These are phyloP conservation scores for Pao palembangensis DNA, from an alignment of 2,113 vertebrate species.

Conservation along the genomic window DNA sequence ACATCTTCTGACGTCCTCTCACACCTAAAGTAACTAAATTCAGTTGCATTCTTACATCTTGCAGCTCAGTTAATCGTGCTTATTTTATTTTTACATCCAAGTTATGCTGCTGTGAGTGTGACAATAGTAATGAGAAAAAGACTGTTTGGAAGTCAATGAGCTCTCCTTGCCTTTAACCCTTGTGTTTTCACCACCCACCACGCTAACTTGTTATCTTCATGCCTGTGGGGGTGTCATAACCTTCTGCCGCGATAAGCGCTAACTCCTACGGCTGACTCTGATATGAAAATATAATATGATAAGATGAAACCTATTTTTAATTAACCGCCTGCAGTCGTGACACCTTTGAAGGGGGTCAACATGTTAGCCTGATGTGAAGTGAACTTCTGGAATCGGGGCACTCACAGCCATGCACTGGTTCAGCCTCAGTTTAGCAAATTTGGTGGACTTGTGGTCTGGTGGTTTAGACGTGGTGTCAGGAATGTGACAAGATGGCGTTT, in stretches of 20 bases:
- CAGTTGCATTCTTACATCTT: slow-evolving; percentile 12
- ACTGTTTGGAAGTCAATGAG: neutral
- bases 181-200: neutral
- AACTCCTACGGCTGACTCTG: slow-evolving; percentile 26
- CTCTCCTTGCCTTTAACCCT: slow-evolving; percentile 5
- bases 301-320: slow-evolving; percentile 25
- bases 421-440: too few relatives aligned
- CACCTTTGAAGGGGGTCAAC: slow-evolving; percentile 4
- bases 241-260: slow-evolving; percentile 36
- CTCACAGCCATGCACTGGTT: too few relatives aligned
- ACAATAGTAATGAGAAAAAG: too few relatives aligned
- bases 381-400: too few relatives aligned
- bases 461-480: too few relatives aligned
- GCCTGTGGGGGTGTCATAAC: slow-evolving; percentile 21
- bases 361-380: too few relatives aligned
- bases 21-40: slow-evolving; percentile 17
- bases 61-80: neutral
- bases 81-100: too few relatives aligned
- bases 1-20: slow-evolving; percentile 21
- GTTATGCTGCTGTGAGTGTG: too few relatives aligned
- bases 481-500: too few relatives aligned
- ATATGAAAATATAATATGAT: slow-evolving; percentile 7
- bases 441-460: too few relatives aligned
- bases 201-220: slow-evolving; percentile 4
- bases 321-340: slow-evolving; percentile 34